These are phyloP conservation scores for Echiichthys vipera DNA, from an alignment of 2,797 vertebrate species.

Conservation along the genomic window DNA sequence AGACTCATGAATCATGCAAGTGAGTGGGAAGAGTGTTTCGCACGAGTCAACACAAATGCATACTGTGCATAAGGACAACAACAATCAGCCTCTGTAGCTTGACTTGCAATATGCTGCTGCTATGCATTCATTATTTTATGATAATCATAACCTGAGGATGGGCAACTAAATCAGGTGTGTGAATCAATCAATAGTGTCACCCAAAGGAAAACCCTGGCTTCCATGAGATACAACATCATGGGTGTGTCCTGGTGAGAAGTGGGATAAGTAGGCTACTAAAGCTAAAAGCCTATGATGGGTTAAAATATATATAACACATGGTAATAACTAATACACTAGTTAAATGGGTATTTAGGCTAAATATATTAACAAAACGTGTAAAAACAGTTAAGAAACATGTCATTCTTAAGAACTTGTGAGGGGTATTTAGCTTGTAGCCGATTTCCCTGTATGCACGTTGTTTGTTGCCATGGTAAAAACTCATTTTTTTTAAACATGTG, in stretches of 20 bases:
- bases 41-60: constrained; percentile 11
- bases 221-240: constrained; percentile 28
- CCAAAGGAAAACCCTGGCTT: neutral
- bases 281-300: neutral
- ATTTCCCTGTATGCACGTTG: neutral
- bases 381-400: neutral
- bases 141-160: neutral
- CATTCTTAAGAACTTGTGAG: neutral
- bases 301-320: neutral
- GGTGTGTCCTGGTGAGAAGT: constrained; percentile 41
- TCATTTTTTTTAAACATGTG: too few species aligned
- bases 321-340: neutral
- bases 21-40: neutral
- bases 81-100: neutral
- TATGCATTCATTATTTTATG: neutral
- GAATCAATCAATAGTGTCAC: neutral
- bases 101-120: neutral
- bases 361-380: too few species aligned
- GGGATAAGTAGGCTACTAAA: neutral
- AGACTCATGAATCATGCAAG: constrained; percentile 58
- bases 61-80: neutral
- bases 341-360: too few species aligned
- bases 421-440: neutral
- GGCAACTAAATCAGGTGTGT: neutral
- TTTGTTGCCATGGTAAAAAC: constrained; percentile 14